Conservation (phyloP, 2,113 vertebrate species). For the Siniperca knerii region DNA sequence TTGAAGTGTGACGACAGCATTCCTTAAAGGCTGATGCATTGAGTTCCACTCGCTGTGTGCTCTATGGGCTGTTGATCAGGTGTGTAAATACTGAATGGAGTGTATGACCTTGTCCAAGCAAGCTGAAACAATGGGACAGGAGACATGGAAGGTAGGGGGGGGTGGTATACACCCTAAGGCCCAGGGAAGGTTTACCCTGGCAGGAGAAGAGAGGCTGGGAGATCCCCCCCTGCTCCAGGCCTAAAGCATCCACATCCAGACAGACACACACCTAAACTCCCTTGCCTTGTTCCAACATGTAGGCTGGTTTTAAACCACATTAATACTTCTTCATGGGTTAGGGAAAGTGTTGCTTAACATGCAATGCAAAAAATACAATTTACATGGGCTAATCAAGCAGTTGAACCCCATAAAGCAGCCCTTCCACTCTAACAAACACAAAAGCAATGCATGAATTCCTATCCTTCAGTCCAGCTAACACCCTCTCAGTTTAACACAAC, state of each 20-base stretch:
- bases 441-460: conserved; percentile 43
- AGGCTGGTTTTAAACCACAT: conserved; percentile 47
- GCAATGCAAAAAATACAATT: conserved; percentile 36
- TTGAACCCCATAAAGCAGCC: conserved; percentile 22
- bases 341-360: conserved; percentile 54
- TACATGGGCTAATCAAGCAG: conserved; percentile 34
- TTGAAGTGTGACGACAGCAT: conserved; percentile 68
- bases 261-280: conserved; percentile 60
- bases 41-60: conserved; percentile 50
- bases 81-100: conserved; percentile 69
- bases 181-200: conserved; percentile 69
- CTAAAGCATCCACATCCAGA: conserved; percentile 68
- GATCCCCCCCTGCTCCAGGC: conserved; percentile 50
- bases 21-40: conserved; percentile 64
- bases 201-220: conserved; percentile 65
- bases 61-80: conserved; percentile 66
- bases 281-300: conserved; percentile 67
- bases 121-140: conserved; percentile 54
- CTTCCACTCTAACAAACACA: conserved; percentile 36
- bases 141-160: conserved; percentile 28
- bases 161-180: conserved; percentile 32
- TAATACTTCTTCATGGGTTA: conserved; percentile 48
- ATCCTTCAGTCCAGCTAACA: conserved; percentile 45
- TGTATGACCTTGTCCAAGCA: conserved; percentile 59
- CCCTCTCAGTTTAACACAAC: conserved; percentile 58